A percentile compares a stretch with the other conserved stretches of the same genome.
These are phyloP conservation scores for Falco punctatus DNA, from an alignment of 2,113 vertebrate species.

Conservation along the genomic window DNA sequence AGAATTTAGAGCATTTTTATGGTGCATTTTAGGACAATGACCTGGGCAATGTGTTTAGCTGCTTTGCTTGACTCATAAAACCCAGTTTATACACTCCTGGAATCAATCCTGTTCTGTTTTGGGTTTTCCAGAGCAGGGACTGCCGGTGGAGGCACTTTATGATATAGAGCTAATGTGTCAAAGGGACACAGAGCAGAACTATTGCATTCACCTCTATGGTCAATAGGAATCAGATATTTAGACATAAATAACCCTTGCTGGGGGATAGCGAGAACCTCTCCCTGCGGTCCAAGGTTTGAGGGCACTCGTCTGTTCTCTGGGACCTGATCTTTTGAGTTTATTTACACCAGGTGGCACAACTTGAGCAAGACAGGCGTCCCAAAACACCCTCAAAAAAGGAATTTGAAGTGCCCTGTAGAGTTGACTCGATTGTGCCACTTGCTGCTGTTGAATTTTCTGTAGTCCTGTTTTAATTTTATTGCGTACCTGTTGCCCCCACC, in stretches of 20 bases:
- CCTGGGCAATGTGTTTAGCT: neutral
- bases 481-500: too few species aligned
- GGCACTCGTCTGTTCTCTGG: neutral
- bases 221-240: neutral
- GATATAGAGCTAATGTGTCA: neutral
- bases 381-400: neutral
- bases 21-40: conserved; percentile 43
- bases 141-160: neutral
- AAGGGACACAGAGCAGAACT: neutral
- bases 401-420: neutral
- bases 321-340: neutral
- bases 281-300: neutral
- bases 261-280: neutral
- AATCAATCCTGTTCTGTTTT: neutral
- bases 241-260: neutral
- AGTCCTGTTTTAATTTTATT: neutral
- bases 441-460: neutral
- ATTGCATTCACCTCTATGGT: neutral
- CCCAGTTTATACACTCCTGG: conserved; percentile 8
- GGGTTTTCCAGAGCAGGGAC: neutral
- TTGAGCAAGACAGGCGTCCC: neutral
- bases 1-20: conserved; percentile 46
- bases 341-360: neutral
- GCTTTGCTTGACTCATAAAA: conserved; percentile 32
- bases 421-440: neutral